Conservation (phyloP, 2,797 vertebrate species). For the Discoglossus pictus region DNA sequence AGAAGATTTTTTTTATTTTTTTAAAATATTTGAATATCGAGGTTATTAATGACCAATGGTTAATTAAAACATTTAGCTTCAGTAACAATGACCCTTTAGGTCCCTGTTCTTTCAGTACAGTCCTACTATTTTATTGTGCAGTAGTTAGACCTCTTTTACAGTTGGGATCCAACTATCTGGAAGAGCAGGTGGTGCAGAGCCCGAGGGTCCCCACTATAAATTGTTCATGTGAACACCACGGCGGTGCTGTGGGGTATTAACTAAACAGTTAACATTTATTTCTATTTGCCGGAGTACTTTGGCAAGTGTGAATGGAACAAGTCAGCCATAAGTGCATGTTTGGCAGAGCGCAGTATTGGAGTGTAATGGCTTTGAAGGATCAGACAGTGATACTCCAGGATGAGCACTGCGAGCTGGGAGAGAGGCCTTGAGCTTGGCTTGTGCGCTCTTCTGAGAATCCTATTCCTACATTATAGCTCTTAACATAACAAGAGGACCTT, state of each 20-base stretch:
- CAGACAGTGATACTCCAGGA: constrained; percentile 3
- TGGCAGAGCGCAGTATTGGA: constrained; percentile 17
- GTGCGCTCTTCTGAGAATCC: constrained; percentile 1
- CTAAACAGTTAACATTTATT: constrained; percentile 5
- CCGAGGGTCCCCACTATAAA: too few species aligned
- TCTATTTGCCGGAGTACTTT: constrained; percentile 13
- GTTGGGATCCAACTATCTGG: too few species aligned
- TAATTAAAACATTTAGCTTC: too few species aligned
- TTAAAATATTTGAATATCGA: too few species aligned
- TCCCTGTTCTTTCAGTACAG: too few species aligned
- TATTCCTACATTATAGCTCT: background rate
- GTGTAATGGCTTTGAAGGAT: constrained; percentile 14
- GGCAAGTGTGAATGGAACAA: constrained; percentile 9
- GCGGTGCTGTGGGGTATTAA: constrained; percentile 6
- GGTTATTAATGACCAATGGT: too few species aligned
- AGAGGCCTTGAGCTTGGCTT: background rate
- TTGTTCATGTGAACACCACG: too few species aligned
- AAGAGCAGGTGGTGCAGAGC: too few species aligned
- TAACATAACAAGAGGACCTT: background rate
- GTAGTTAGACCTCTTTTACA: too few species aligned
- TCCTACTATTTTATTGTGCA: too few species aligned
- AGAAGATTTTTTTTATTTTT: too few species aligned
- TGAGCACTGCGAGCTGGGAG: constrained; percentile 4
- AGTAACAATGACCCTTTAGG: too few species aligned
- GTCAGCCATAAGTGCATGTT: constrained; percentile 17